A percentile compares a stretch with the other conserved stretches of the same genome.
Conservation (phyloP, 2,888 invertebrate species). For the Malacosoma neustria region DNA sequence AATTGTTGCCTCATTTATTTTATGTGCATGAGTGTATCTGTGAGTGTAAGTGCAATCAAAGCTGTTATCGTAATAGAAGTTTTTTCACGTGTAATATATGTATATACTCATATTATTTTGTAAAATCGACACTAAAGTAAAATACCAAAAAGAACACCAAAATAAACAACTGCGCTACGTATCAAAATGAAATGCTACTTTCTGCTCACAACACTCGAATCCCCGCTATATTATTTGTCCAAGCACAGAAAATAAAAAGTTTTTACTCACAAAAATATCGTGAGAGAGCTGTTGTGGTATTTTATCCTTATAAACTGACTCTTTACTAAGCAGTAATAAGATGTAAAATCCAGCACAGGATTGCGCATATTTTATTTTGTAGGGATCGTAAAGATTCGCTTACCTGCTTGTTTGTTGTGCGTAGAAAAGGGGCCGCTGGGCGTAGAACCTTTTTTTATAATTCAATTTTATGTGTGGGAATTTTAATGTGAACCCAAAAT, state of each 20-base stretch:
- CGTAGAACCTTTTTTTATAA: conserved; percentile 56
- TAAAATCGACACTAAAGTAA: no score
- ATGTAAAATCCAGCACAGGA: conserved; percentile 50
- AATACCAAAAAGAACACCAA: conserved; percentile 27
- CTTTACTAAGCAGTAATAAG: conserved; percentile 47
- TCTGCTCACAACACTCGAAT: conserved; percentile 20
- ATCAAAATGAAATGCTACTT: conserved; percentile 29
- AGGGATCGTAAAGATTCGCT: conserved; percentile 65
- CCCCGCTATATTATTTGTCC: conserved; percentile 24
- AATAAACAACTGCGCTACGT: conserved; percentile 22
- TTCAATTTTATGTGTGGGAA: conserved; percentile 71
- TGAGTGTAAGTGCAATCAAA: no score
- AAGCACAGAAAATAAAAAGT: conserved; percentile 35
- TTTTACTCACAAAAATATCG: conserved; percentile 39
- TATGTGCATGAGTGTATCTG: conserved; percentile 3
- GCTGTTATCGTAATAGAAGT: conserved; percentile 2
- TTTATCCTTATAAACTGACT: conserved; percentile 37
- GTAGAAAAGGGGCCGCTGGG: conserved; percentile 57
- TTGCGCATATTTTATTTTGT: conserved; percentile 57
- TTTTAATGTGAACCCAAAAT: conserved; percentile 61
- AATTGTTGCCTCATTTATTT: conserved; percentile 6
- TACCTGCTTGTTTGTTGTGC: conserved; percentile 73
- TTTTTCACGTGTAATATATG: conserved; percentile 1
- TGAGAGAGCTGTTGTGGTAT: conserved; percentile 31
- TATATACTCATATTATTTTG: no score